Base-by-base conservation (phyloP, 2,888 invertebrate species). In the Dioctria rufipes region DNA sequence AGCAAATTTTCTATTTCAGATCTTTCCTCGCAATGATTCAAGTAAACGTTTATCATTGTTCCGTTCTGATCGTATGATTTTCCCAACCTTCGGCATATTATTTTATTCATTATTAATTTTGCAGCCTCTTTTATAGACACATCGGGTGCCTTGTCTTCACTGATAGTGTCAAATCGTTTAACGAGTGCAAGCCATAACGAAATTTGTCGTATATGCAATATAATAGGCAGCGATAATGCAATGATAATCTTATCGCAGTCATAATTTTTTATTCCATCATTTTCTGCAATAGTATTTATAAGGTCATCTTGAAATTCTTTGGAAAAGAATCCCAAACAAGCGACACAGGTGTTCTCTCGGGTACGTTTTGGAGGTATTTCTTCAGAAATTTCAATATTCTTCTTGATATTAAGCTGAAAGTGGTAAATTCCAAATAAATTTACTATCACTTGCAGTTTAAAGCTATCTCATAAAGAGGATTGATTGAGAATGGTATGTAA, bases 121-220 rank as follows among this genome's bases (percentile, higher is more conserved):
- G 95, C 95, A 0, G 94, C 93, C 86, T 96, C 95, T 86, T 96
- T 97, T 0, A 95, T 86, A 0, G 93, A 90, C 25, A 92, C 91
- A 85, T 92, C 87, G 0, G 87, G 87, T 1, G 86, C 83, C 65
- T 82, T 86, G 65, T 83, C 86, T 58, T 83, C 83, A 84, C 90
- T 89, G 78, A 91, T 91, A 86, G 78, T 86, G 0, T 86, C 90
- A 84, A 92, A 93, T 82, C 91, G 90, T 0, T 92, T 89, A 9
- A 89, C 87, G 11, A 95, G 86, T 5, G 90, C 90, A 77, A 93
- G 88, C 85, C 91, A 90, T 84, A 95, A 89, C 0, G 93, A 91
- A 78, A 92, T 91, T 84, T 95, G 94, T 73, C 95, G 90, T 1
- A 96, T 86, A 75, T 92, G 89, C 5, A 93, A 89, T 2, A 92